Evolutionary conservation across 1,140 invertebrate species (phyloP).

Genomic region (Polypedilum pembai): DNA sequence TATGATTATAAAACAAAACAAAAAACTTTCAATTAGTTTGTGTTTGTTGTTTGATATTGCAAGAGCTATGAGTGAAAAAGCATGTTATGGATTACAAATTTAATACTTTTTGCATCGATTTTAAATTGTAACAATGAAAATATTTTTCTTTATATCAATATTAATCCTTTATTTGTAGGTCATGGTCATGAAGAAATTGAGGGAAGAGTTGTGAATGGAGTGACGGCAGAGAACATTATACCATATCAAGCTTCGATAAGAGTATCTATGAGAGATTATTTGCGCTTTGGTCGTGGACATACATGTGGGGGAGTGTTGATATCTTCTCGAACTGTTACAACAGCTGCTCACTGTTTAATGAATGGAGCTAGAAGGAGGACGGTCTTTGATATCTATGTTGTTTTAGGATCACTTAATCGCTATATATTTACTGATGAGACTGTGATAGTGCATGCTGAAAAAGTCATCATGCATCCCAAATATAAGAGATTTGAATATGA

Average conservation of each 20-base stretch:
- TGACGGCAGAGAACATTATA: not conserved
- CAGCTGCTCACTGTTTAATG: not conserved
- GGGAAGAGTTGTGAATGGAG: slow-evolving; percentile 22
- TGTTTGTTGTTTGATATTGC: not conserved
- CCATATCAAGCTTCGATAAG: slow-evolving; percentile 12
- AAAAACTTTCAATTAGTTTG: not conserved
- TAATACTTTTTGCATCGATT: not conserved
- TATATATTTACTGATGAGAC: not conserved
- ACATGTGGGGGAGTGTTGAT: slow-evolving; percentile 16
- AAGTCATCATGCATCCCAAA: not conserved
- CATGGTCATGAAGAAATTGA: slow-evolving; percentile 5
- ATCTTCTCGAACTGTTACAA: not conserved
- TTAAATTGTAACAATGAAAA: slow-evolving; percentile 2
- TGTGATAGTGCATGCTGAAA: not conserved
- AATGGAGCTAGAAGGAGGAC: not conserved
- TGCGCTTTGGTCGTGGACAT: not conserved
- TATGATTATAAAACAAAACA: not conserved
- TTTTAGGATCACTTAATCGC: slow-evolving; percentile 1
- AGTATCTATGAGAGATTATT: not conserved
- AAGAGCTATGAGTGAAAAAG: not conserved
- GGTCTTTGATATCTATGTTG: not conserved
- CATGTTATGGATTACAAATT: not conserved
- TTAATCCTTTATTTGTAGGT: not conserved
- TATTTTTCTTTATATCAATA: not conserved
- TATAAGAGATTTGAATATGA: not conserved